Evolutionary conservation across 2,888 invertebrate genomes (phyloP), one percentile per base, ranked within the genome.

Genomic region (Alloscopus bannaensis): DNA sequence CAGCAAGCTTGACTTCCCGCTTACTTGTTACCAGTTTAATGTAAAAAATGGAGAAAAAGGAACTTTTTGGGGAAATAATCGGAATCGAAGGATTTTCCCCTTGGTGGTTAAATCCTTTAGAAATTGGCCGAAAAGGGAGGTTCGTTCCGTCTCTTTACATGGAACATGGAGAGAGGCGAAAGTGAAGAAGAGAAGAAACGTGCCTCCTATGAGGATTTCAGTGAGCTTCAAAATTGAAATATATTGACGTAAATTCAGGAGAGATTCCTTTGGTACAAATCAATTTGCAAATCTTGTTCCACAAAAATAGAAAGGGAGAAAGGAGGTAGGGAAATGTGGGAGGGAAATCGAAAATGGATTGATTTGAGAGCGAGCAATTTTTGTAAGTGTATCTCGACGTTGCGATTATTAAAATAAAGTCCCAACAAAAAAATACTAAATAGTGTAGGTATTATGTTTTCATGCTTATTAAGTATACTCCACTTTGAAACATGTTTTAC

Each of bases 61-160:
- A 73, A 66, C 40, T 66, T 75, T 65, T 66, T 59, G 42, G 40
- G 36, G n/a, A 66, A 60, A 76, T 76, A 76, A 76, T 68, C 76
- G 68, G 76, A 76, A 76, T 76, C 76, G 76, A 68, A 76, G 76
- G 76, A 76, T 76, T 76, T 76, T 68, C 68, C 76, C 68, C 76
- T 60, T 76, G 76, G 76, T 76, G 76, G 76, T 76, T 76, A 76
- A 68, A 76, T 76, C 76, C 76, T 76, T 76, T 76, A 76, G 76
- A 76, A 76, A 76, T 76, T 76, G 76, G 76, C 68, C 68, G 62
- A 68, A 59, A 75, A 42, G 52, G 45, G 52, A 13, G 13, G 16
- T 66, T 75, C 66, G 57, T 59, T 59, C 20, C 45, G 13, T 45
- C 45, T 45, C 18, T 45, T 18, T 45, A 11, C n/a, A 20, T 18